Base-by-base conservation (phyloP, 1,140 invertebrate species). In the Drosophila repletoides region DNA sequence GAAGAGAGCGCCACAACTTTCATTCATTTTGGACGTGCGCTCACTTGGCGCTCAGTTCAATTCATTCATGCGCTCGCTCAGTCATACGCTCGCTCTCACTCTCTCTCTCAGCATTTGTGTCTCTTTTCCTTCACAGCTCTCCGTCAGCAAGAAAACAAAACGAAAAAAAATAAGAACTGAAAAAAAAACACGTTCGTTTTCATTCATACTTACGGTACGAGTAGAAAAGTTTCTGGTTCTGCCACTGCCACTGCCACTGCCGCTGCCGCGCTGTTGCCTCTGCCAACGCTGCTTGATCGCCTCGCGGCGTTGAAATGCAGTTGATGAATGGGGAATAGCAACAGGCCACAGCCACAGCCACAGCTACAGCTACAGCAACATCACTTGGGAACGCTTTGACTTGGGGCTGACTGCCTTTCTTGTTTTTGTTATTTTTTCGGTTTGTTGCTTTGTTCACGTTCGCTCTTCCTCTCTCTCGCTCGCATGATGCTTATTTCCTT, bases 401-500 rank as follows among this genome's bases (percentile, higher is more conserved):
- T 69, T 56, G 63, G 53, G 65, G 49, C 55, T 73, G 72, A 40
- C 67, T 58, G 48, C 58, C 43, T 53, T 61, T 36, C 52, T 53
- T 48, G 48, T 68, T 63, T 53, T 53, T 63, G 48, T 52, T 68
- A 38, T 61, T 38, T 60, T 51, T 61, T 66, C 40, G 49, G 36
- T 65, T 60, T 34, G 58, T 64, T 60, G 53, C 61, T 61, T 68
- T 52, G 40, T 68, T 46, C 14, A 56, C 53, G 55, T 53, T 76
- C 68, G 63, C 7, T 9, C 60, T 51, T 31, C 24, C 40, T 41
- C 43, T 59, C 61, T 38, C 26, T 41, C 40, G 4, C 21, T 36
- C 14, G 71, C 74, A 77, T 84, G 79, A 84, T 77, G 79, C 69
- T 77, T 84, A 71, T 86, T 84, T 83, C 79, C 79, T 83, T 83